phyloP scores from a whole-genome alignment of 1,140 invertebrate genomes.

The Ptiloglossa arizonensis region DNA sequence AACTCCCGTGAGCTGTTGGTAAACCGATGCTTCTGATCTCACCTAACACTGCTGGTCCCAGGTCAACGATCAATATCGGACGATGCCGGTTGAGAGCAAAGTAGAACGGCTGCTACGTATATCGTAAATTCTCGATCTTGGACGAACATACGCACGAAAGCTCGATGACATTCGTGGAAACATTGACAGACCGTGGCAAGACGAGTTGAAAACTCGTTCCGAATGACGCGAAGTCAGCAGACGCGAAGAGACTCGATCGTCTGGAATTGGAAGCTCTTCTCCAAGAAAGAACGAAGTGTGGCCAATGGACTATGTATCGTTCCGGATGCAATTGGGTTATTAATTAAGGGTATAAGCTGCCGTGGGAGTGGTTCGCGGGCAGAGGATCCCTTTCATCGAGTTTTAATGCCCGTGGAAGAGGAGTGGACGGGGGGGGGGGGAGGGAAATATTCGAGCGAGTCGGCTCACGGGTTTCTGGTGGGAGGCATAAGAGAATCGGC shows the following conservation, averaged over 20 bases:
- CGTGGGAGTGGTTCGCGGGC: constrained; percentile 17
- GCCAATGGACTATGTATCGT: constrained; percentile 22
- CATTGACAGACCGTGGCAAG: too few species aligned
- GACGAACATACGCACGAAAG: too few species aligned
- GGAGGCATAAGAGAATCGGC: constrained; percentile 37
- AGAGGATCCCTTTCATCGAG: constrained; percentile 49
- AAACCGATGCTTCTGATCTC: too few species aligned
- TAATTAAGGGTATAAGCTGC: constrained; percentile 48
- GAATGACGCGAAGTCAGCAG: not conserved
- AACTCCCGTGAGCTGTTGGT: too few species aligned
- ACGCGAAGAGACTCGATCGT: not conserved
- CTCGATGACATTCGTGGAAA: too few species aligned
- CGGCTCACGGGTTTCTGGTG: not conserved
- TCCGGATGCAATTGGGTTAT: constrained; percentile 42
- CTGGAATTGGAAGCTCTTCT: not conserved
- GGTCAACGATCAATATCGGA: too few species aligned
- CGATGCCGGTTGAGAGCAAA: too few species aligned
- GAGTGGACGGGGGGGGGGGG: constrained; percentile 1
- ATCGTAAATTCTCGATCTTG: too few species aligned
- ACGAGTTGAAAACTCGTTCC: too few species aligned
- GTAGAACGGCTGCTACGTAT: too few species aligned
- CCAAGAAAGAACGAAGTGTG: not conserved
- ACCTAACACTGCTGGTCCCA: too few species aligned
- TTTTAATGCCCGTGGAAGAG: constrained; percentile 40
- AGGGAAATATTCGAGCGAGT: constrained; percentile 16